A percentile compares a stretch with the other conserved stretches of the same genome.
Evolutionary conservation across 2,113 vertebrate genomes (phyloP).

Genomic region (Crotophaga sulcirostris): DNA sequence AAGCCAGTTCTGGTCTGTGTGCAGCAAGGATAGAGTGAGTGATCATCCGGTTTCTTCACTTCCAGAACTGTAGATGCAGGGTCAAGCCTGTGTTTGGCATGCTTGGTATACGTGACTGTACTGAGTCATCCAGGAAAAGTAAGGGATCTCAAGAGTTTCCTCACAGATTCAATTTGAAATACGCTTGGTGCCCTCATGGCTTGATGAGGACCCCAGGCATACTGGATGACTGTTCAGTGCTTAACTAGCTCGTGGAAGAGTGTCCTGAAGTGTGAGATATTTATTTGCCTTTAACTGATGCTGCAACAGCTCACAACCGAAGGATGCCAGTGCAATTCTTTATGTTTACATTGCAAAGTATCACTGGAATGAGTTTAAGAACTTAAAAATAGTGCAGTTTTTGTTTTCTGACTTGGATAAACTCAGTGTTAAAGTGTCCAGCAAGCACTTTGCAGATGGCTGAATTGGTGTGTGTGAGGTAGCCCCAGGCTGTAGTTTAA

Average conservation of each 20-base stretch:
- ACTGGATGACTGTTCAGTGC: background rate
- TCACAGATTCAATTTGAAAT: background rate
- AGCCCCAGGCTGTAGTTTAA: no score
- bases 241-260: background rate
- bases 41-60: background rate
- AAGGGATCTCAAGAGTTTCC: background rate
- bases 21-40: background rate
- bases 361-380: background rate
- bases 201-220: background rate
- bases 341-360: background rate
- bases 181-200: accelerated
- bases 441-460: background rate
- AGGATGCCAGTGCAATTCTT: background rate
- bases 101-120: background rate
- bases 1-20: background rate
- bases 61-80: background rate
- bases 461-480: background rate
- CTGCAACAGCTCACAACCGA: background rate
- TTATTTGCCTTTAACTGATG: background rate
- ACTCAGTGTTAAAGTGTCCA: background rate
- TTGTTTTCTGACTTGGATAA: background rate
- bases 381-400: background rate
- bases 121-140: background rate
- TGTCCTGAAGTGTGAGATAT: background rate
- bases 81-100: background rate